Conservation (phyloP, 1,140 invertebrate genomes). For the Tribolium madens region DNA sequence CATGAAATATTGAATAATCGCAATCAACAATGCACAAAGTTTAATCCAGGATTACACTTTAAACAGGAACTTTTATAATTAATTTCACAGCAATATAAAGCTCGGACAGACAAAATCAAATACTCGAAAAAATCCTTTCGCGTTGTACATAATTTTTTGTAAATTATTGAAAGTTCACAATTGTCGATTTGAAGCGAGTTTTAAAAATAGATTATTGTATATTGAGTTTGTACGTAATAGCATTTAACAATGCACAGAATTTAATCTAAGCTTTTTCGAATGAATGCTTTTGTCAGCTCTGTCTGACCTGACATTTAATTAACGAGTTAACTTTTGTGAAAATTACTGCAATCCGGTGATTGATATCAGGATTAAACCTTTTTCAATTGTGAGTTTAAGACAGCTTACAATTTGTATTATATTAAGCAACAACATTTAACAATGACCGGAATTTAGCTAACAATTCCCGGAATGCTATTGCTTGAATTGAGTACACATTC, state of each 20-base stretch:
- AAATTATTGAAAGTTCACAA: too few species aligned
- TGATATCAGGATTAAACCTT: not conserved
- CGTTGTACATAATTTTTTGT: too few species aligned
- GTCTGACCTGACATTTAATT: not conserved
- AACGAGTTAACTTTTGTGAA: not conserved
- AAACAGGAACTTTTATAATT: too few species aligned
- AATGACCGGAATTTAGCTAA: constrained; percentile 19
- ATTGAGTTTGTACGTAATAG: not conserved
- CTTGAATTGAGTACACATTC: constrained; percentile 21
- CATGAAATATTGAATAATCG: too few species aligned
- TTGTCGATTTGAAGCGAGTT: not conserved
- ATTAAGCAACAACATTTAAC: not conserved
- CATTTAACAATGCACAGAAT: not conserved
- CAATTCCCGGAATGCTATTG: constrained; percentile 13
- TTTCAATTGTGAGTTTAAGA: not conserved
- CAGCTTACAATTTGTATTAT: not conserved
- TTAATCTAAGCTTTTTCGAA: not conserved
- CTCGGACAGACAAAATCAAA: too few species aligned
- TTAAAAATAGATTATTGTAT: not conserved
- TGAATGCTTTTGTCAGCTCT: not conserved
- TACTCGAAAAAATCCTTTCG: too few species aligned
- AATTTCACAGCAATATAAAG: too few species aligned
- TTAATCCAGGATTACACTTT: too few species aligned
- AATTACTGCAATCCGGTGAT: not conserved
- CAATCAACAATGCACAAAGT: too few species aligned